A percentile compares a stretch with the other conserved stretches of the same genome.
Conservation (phyloP, 2,797 vertebrate species). For the Etheostoma nigrum region DNA sequence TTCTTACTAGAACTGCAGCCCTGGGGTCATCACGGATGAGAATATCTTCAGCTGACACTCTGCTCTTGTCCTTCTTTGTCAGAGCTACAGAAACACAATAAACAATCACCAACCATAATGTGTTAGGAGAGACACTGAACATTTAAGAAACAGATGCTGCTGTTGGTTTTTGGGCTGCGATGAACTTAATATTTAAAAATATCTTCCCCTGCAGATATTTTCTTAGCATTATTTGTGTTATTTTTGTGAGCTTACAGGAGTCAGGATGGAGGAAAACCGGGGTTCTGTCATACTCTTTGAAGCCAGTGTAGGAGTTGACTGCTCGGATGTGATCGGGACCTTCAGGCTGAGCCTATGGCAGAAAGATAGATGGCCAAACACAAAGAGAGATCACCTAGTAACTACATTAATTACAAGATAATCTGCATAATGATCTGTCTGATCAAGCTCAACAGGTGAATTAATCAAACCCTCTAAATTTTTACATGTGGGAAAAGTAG, state of each 20-base stretch:
- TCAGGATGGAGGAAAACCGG: conserved; percentile 83
- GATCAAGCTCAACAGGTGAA: neutral
- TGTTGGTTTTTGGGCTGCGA: neutral
- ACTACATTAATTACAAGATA: neutral
- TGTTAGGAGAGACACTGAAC: neutral
- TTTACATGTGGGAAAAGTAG: neutral
- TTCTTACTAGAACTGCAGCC: conserved; percentile 88
- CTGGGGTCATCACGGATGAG: conserved; percentile 87
- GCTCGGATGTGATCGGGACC: conserved; percentile 84
- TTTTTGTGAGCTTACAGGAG: conserved; percentile 70
- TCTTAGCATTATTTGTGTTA: neutral
- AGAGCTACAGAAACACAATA: conserved; percentile 79
- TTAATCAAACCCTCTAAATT: neutral
- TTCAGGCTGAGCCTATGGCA: conserved; percentile 81
- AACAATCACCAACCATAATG: neutral
- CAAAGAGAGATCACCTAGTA: conserved; percentile 8
- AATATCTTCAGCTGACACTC: conserved; percentile 88
- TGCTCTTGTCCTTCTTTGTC: conserved; percentile 83
- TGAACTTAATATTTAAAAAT: neutral
- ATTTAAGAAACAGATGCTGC: neutral
- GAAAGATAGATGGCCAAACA: conserved; percentile 20
- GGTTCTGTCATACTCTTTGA: conserved; percentile 87
- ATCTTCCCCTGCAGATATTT: neutral
- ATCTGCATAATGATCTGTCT: neutral
- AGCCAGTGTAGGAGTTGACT: conserved; percentile 91